Evolutionary conservation across 2,113 vertebrate genomes (phyloP).

Genomic region (Salvator merianae): DNA sequence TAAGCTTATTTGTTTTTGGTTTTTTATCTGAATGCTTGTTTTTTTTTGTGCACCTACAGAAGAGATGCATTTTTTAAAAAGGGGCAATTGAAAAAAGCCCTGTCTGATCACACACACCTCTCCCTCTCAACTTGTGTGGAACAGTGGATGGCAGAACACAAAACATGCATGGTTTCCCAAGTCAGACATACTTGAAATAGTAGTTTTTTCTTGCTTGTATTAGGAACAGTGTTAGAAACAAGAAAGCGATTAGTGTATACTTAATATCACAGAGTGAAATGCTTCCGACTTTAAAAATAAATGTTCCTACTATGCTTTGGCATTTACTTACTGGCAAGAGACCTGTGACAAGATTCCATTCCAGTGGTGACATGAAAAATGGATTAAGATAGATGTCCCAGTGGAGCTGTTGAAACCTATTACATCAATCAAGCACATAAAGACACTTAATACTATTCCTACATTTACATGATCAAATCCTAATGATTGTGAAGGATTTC

Average conservation of each 20-base stretch:
- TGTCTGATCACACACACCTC: too few species aligned
- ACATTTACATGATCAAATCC: constrained; percentile 31
- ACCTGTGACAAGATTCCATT: constrained; percentile 36
- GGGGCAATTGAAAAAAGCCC: too few species aligned
- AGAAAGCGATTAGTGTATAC: constrained; percentile 2
- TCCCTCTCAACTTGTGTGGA: too few species aligned
- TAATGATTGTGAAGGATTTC: constrained; percentile 21
- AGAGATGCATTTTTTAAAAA: too few species aligned
- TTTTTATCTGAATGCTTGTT: too few species aligned
- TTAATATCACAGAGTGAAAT: constrained; percentile 16
- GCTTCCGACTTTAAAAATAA: constrained; percentile 23
- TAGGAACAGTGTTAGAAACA: not conserved
- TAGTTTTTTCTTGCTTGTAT: constrained; percentile 6
- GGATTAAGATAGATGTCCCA: constrained; percentile 37
- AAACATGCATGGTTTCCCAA: not conserved
- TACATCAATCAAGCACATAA: constrained; percentile 32
- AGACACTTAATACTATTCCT: constrained; percentile 28
- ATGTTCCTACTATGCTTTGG: constrained; percentile 11
- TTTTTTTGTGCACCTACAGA: too few species aligned
- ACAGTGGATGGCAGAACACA: not conserved
- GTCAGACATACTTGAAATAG: constrained; percentile 9
- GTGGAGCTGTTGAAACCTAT: constrained; percentile 20
- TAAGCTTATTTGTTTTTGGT: too few species aligned
- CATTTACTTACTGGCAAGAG: constrained; percentile 34
- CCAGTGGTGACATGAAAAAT: constrained; percentile 15